Percentiles rank a stretch among this genome's conserved stretches.
Conservation (phyloP, 1,140 invertebrate species). For the Nasonia vitripennis region DNA sequence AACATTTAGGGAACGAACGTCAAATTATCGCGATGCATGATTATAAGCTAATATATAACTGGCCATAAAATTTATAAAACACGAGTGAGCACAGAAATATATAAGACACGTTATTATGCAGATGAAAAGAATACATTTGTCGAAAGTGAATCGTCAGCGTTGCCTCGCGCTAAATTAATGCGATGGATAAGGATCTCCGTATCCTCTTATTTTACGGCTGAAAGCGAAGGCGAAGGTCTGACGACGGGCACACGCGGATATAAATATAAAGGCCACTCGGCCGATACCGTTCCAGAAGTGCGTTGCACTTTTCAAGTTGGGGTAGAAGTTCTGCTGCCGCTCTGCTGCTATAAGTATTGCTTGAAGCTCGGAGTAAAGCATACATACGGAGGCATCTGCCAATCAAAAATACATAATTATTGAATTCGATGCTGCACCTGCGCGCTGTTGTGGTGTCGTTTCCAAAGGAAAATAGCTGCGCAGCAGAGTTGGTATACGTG, state of each 20-base stretch:
- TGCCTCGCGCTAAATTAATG: constrained; percentile 40
- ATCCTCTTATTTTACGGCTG: constrained; percentile 28
- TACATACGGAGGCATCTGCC: constrained; percentile 40
- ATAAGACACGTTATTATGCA: constrained; percentile 29
- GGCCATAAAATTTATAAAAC: constrained; percentile 23
- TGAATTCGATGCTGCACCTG: constrained; percentile 45
- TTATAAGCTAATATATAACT: not conserved
- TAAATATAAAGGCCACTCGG: not conserved
- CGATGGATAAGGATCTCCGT: constrained; percentile 37
- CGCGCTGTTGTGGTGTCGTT: not conserved
- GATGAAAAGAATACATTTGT: constrained; percentile 46
- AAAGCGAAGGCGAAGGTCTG: not conserved
- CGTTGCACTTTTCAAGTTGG: constrained; percentile 43
- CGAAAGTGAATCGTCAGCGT: constrained; percentile 49
- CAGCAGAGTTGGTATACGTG: not conserved
- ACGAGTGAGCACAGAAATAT: not conserved
- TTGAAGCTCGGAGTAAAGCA: not conserved
- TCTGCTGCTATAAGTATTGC: not conserved
- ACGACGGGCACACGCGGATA: not conserved
- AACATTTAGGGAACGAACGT: too few relatives aligned
- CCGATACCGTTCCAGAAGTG: not conserved
- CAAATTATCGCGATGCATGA: not conserved
- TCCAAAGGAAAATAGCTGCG: not conserved
- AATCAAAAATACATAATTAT: constrained; percentile 52
- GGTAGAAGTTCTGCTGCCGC: not conserved